These are phyloP conservation scores for Aurelia aurita DNA, from an alignment of 30 jellyfish, hydroid and myxozoan genomes.

Conservation along the genomic window DNA sequence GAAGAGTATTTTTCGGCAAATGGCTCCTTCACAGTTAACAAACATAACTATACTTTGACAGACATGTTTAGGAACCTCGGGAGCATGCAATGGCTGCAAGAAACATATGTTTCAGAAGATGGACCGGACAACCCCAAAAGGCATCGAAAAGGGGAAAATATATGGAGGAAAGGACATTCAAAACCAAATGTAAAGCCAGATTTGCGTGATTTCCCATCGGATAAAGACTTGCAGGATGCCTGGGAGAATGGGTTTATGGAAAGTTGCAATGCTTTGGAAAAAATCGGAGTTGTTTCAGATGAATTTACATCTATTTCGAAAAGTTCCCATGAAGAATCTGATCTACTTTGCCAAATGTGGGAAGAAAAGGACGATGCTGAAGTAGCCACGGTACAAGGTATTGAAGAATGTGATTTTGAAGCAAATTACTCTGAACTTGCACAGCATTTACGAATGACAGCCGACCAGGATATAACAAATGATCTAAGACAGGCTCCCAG, in stretches of 20 bases:
- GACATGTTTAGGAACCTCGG: constrained; percentile 17
- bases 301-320: too few relatives aligned
- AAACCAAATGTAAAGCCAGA: neutral
- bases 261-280: too few relatives aligned
- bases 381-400: constrained; percentile 2
- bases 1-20: constrained; percentile 15
- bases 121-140: constrained; percentile 6
- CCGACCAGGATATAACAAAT: neutral
- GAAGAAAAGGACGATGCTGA: neutral
- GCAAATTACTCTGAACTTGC: constrained; percentile 2
- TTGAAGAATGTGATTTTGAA: neutral
- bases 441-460: constrained; percentile 1
- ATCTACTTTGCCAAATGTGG: neutral
- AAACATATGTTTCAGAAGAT: neutral
- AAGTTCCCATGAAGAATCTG: too few relatives aligned
- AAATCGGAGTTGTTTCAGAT: too few relatives aligned
- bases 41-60: neutral
- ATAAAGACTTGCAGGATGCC: too few relatives aligned
- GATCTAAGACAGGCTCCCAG: neutral
- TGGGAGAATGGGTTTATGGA: too few relatives aligned
- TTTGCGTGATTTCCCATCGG: too few relatives aligned
- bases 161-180: neutral
- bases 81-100: neutral
- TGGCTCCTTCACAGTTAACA: neutral
- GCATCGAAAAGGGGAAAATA: too few relatives aligned